Percentiles rank a stretch among this genome's conserved stretches.
Conservation (phyloP, 2,888 invertebrate genomes). For the Mythimna pallens region DNA sequence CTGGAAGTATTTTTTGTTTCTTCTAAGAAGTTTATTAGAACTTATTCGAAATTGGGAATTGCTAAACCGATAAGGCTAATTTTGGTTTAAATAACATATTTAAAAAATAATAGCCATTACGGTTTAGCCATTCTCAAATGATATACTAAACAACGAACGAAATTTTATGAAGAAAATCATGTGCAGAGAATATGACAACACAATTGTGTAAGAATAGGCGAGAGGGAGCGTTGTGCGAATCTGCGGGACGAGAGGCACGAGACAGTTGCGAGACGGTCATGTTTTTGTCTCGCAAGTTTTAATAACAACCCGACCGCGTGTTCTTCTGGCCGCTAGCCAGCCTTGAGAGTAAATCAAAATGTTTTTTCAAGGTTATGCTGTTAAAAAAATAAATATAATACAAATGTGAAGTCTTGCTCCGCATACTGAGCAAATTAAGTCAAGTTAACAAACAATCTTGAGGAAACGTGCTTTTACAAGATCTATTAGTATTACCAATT, state of each 20-base stretch:
- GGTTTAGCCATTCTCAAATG: not conserved
- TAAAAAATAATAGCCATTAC: no score
- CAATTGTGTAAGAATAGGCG: constrained; percentile 38
- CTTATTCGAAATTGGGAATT: no score
- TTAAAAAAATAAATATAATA: constrained; percentile 43
- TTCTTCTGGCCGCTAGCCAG: constrained; percentile 75
- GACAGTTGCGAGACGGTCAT: constrained; percentile 73
- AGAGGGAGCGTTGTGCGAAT: constrained; percentile 52
- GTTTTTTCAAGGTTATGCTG: constrained; percentile 60
- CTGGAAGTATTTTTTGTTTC: not conserved
- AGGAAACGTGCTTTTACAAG: constrained; percentile 4
- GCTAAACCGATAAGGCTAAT: no score
- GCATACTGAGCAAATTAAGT: constrained; percentile 12
- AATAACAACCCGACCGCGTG: constrained; percentile 69
- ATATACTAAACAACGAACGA: not conserved
- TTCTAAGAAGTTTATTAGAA: not conserved
- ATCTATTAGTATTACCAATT: not conserved
- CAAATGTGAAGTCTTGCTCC: constrained; percentile 5
- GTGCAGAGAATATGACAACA: constrained; percentile 30
- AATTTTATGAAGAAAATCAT: constrained; percentile 13
- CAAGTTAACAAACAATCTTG: constrained; percentile 2
- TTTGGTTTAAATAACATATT: no score
- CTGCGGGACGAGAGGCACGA: constrained; percentile 67
- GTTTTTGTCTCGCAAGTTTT: constrained; percentile 68
- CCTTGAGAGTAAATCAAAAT: constrained; percentile 63